Evolutionary conservation across 2,113 vertebrate genomes (phyloP).

Genomic region (Dromas ardeola): DNA sequence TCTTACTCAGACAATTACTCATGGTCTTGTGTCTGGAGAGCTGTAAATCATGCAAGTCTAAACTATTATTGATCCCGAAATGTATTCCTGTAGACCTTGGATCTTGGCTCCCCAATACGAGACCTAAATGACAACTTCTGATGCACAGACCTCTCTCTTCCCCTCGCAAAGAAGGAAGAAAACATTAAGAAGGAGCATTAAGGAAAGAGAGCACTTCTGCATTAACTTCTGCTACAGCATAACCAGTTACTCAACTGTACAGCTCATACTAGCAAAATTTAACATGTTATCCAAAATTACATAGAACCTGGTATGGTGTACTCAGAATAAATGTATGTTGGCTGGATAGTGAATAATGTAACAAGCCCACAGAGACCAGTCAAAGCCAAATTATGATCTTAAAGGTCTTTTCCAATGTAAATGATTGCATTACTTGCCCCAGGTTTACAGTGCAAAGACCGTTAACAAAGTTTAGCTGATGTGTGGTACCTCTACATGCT

Average conservation of each 20-base stretch:
- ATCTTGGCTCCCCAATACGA: not conserved
- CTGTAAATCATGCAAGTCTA: not conserved
- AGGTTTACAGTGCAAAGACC: not conserved
- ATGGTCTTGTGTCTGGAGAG: not conserved
- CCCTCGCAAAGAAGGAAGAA: not conserved
- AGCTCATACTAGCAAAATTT: not conserved
- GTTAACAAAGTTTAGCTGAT: not conserved
- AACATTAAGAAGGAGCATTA: not conserved
- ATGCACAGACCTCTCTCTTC: not conserved
- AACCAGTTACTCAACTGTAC: not conserved
- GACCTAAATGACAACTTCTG: not conserved
- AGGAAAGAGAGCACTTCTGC: not conserved
- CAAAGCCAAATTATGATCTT: not conserved
- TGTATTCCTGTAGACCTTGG: not conserved
- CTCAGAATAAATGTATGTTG: not conserved
- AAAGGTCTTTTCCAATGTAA: not conserved
- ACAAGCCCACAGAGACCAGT: not conserved
- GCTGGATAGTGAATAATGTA: not conserved
- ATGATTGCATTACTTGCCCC: not conserved
- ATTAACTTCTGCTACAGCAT: not conserved
- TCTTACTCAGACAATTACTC: not conserved
- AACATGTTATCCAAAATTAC: not conserved
- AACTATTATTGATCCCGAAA: not conserved
- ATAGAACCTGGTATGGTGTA: not conserved
- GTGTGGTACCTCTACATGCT: accelerated